Percentiles rank a stretch among this genome's conserved stretches.
phyloP scores from a whole-genome alignment of 2,888 invertebrate genomes.

The Pomacea canaliculata region DNA sequence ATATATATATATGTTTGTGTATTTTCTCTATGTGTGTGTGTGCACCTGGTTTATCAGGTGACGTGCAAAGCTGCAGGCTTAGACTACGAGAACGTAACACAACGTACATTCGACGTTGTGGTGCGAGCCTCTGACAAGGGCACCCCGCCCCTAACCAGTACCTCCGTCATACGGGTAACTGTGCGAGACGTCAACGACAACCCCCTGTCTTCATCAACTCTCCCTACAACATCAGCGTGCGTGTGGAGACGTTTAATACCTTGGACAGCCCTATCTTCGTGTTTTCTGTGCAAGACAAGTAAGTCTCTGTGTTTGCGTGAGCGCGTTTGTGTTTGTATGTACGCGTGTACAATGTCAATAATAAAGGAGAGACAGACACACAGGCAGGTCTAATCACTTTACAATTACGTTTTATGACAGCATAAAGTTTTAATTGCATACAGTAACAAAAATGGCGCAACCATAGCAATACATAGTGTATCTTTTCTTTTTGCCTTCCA shows the following conservation, averaged over 20 bases:
- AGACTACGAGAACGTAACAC: neutral
- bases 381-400: no score
- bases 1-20: no score
- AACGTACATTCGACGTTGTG: neutral
- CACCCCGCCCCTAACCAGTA: neutral
- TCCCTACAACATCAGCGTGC: neutral
- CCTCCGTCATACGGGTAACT: neutral
- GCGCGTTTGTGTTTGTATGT: no score
- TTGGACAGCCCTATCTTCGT: neutral
- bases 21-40: no score
- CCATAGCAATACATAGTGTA: no score
- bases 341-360: no score
- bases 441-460: no score
- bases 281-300: neutral
- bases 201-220: neutral
- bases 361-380: no score
- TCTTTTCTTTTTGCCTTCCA: no score
- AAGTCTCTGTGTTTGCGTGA: neutral
- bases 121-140: neutral
- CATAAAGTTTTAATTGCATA: no score
- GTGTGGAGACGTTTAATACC: neutral
- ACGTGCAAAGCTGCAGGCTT: neutral
- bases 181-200: slow-evolving; percentile 1
- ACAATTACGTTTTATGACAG: no score
- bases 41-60: neutral